These are phyloP conservation scores for Urocynchramus pylzowi DNA, from an alignment of 2,113 vertebrate species.

Conservation along the genomic window DNA sequence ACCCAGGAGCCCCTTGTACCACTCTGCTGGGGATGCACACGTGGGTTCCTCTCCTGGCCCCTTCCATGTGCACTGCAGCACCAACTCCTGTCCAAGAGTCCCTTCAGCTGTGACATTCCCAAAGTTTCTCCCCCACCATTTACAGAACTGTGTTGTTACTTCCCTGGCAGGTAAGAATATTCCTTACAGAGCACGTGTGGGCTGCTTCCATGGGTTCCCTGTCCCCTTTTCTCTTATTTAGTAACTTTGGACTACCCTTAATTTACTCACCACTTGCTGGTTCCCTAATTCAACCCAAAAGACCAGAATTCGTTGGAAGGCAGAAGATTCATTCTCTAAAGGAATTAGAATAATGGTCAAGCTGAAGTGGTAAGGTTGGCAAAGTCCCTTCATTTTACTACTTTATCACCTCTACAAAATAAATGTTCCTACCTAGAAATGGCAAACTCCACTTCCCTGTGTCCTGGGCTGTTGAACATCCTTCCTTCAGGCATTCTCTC, in stretches of 20 bases:
- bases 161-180: not conserved
- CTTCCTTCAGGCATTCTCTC: not conserved
- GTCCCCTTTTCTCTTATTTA: not conserved
- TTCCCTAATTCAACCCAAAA: not conserved
- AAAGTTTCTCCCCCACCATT: not conserved
- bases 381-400: not conserved
- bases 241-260: not conserved
- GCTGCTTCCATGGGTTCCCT: not conserved
- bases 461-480: fast-evolving
- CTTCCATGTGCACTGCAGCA: fast-evolving
- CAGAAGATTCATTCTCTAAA: not conserved
- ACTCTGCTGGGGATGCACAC: fast-evolving
- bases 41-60: fast-evolving
- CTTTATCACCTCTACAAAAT: not conserved
- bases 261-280: not conserved
- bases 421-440: not conserved
- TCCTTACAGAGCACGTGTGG: not conserved
- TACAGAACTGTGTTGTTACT: not conserved
- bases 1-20: fast-evolving
- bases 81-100: not conserved
- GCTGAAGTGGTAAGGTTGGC: not conserved
- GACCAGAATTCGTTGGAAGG: not conserved
- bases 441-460: not conserved
- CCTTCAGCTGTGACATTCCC: not conserved
- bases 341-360: not conserved